Evolutionary conservation across 2,888 invertebrate genomes (phyloP), one percentile per base, ranked within the genome.

Genomic region (Spodoptera picta): DNA sequence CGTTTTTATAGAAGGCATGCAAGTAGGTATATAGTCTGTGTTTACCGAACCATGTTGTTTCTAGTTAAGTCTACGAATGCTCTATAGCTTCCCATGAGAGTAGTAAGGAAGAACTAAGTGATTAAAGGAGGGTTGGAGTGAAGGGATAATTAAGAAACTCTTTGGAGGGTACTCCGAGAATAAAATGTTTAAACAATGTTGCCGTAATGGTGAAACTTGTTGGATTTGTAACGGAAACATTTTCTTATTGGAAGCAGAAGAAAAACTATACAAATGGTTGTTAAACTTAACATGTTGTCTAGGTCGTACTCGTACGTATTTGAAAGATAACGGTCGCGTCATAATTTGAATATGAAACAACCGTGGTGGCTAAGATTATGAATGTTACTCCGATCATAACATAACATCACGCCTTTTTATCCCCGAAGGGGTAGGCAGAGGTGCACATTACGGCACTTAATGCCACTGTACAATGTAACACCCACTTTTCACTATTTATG

Each of bases 81-180:
- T 72, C 19, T 31, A 60, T 55, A 51, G 14, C 36, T 60, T 52
- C 73, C 48, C 55, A 69, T 52, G 55, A 23, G 73, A 60, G 45
- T 52, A 51, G 51, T 73, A 43, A 73, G 51, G 45, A 60, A 73
- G 47, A 45, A 55, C 44, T 73, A 55, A 67, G 60, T 73, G 73
- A 73, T 69, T 69, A 73, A 66, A 73, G 27, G 14, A 49, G 10
- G 51, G 43, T 51, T 52, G 42, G 42, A 69, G 52, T 36, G 42
- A 45, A 43, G 36, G 48, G 60, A 46, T 60, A 66, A 60, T 69
- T 55, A 60, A 43, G 60, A 49, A 53, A 60, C 42, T 66, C 36
- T 66, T 60, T 36, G n/a, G 31, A 12, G 23, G 10, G 11, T 44
- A 63, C 36, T 46, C 53, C 46, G 53, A 44, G 19, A 43, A 49